A percentile compares a stretch with the other conserved stretches of the same genome.
phyloP scores from a whole-genome alignment of 2,113 vertebrate species.

The Cacatua alba region DNA sequence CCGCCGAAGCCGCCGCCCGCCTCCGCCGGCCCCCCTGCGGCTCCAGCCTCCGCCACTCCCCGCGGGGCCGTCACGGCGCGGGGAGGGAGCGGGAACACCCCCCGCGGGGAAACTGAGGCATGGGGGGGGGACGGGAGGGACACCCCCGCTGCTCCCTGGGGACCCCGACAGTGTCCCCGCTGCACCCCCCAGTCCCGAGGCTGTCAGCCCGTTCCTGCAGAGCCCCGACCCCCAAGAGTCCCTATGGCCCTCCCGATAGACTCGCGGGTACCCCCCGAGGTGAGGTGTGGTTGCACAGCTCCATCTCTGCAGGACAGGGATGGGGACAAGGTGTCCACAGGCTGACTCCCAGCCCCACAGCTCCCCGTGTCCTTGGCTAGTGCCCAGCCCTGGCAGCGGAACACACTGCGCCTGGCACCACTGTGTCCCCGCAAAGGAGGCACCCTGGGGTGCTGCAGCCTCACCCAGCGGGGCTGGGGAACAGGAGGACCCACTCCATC shows the following conservation, averaged over 20 bases:
- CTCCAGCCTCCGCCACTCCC: no score
- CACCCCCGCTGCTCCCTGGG: background rate
- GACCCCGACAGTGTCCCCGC: background rate
- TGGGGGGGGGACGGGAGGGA: no score
- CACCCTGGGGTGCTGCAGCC: background rate
- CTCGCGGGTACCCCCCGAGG: background rate
- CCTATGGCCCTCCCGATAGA: background rate
- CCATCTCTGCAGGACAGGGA: background rate
- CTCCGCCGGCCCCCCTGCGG: no score
- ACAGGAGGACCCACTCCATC: background rate
- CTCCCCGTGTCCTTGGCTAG: background rate
- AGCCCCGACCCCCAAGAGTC: background rate
- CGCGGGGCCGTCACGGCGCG: no score
- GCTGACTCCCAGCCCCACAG: background rate
- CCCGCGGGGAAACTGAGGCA: background rate
- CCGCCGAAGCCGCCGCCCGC: no score
- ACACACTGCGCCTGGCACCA: background rate
- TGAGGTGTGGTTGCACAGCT: background rate
- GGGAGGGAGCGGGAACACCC: background rate
- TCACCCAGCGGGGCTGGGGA: background rate
- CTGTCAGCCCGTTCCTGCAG: background rate
- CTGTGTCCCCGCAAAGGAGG: background rate
- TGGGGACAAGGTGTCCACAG: background rate
- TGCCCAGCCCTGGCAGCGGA: background rate
- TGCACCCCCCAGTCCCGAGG: no score